Evolutionary conservation across 1,140 invertebrate species (phyloP).

Genomic region (Argopecten irradians): DNA sequence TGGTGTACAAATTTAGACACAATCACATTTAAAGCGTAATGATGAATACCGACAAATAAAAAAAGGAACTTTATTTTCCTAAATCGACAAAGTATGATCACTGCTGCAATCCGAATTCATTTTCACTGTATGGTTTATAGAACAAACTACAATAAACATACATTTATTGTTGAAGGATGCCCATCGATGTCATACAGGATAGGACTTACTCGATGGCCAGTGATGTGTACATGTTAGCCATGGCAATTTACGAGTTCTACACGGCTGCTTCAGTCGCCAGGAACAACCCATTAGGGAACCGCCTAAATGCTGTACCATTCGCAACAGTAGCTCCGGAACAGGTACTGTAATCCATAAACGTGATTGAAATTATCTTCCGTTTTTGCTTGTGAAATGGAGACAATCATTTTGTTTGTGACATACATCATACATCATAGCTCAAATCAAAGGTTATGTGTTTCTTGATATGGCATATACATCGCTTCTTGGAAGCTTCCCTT

Average conservation of each 20-base stretch:
- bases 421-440: not conserved
- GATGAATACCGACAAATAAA: no score
- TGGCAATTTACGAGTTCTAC: constrained; percentile 32
- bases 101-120: no score
- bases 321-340: not conserved
- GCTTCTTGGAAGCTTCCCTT: not conserved
- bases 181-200: constrained; percentile 26
- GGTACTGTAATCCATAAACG: not conserved
- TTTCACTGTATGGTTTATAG: no score
- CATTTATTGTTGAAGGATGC: constrained; percentile 31
- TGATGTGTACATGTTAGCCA: constrained; percentile 35
- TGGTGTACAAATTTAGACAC: no score
- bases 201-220: constrained; percentile 26
- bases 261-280: not conserved
- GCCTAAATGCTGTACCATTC: constrained; percentile 25
- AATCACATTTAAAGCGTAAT: no score
- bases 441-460: not conserved
- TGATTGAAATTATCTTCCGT: not conserved
- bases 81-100: no score
- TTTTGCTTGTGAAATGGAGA: not conserved
- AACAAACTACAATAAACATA: no score
- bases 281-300: not conserved
- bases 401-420: not conserved
- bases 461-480: not conserved
- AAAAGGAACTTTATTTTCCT: no score